phyloP scores from a whole-genome alignment of 2,888 invertebrate genomes.

The Ptychoptera contaminata region DNA sequence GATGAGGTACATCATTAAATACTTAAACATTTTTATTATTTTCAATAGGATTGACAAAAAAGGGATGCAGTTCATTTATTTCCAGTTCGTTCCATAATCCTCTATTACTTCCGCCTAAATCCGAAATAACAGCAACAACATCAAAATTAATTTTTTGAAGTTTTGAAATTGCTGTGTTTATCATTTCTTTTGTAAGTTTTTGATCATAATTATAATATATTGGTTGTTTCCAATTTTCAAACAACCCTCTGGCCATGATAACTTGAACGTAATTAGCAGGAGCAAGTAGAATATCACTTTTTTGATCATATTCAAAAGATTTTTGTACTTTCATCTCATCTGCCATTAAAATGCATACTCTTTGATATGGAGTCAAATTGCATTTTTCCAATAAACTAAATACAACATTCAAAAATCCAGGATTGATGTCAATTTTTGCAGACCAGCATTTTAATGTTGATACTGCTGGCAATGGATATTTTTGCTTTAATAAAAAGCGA shows the following conservation, averaged over 20 bases:
- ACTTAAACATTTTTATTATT: slow-evolving; percentile 1
- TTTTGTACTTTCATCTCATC: no score
- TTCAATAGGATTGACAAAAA: slow-evolving; percentile 1
- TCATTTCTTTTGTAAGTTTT: neutral
- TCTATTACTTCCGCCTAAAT: slow-evolving; percentile 5
- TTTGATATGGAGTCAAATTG: neutral
- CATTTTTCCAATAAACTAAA: neutral
- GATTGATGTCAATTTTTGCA: neutral
- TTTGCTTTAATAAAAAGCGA: slow-evolving; percentile 1
- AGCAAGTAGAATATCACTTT: slow-evolving; percentile 2
- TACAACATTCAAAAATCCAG: neutral
- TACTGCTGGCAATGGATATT: slow-evolving; percentile 1
- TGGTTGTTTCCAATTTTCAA: no score
- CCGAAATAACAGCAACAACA: slow-evolving; percentile 4
- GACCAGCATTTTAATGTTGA: neutral
- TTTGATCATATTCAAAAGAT: neutral
- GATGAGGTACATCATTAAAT: no score
- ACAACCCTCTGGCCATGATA: slow-evolving; percentile 3
- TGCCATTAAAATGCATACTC: no score
- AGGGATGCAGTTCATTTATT: slow-evolving; percentile 1
- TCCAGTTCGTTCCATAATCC: neutral
- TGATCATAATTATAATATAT: slow-evolving; percentile 1
- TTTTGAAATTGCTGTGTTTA: neutral
- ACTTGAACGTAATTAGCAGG: slow-evolving; percentile 7
- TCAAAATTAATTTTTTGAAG: slow-evolving; percentile 2